Evolutionary conservation across 2,113 vertebrate genomes (phyloP), one percentile per base, ranked within the genome.

Genomic region (Menidia beryllina): DNA sequence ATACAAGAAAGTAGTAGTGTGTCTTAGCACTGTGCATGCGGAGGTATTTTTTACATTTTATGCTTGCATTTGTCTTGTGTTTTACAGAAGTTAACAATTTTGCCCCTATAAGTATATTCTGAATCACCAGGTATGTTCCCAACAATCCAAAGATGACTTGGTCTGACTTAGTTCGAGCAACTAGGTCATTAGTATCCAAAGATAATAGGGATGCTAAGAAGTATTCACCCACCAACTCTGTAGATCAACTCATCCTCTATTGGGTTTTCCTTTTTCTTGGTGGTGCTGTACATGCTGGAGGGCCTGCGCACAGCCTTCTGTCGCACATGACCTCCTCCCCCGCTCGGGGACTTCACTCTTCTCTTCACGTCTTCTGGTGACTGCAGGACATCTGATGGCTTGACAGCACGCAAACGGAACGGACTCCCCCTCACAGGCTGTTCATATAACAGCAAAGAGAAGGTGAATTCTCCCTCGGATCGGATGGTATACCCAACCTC

Each of bases 281-380:
- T 95, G 0, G 95, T 96, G 94, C 97, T 95, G 86, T 98, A 99
- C 97, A 99, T 98, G 90, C 97, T 98, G 88, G 96, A 96, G 41
- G 97, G 97, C 47, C 97, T 89, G 0, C 97, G 92, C 20, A 98
- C 96, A 0, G 97, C 97, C 80, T 98, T 98, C 92, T 99, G 97
- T 1, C 97, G 94, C 26, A 98, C 94, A 3, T 99, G 97, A 1
- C 94, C 94, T 15, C 92, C 93, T 15, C 96, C 96, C 9, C 96
- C 93, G 1, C 97, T 94, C 0, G 97, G 97, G 0, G 96, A 98
- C 91, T 99, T 99, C 48, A 98, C 96, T 0, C 97, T 90, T 50
- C 97, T 94, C 89, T 98, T 98, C 83, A 97, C 97, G 0, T 98
- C 97, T 0, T 99, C 97, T 0, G 97, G 96, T 0, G 97, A 98